Conservation (phyloP, 2,888 invertebrate species). For the Uloborus plumipes region DNA sequence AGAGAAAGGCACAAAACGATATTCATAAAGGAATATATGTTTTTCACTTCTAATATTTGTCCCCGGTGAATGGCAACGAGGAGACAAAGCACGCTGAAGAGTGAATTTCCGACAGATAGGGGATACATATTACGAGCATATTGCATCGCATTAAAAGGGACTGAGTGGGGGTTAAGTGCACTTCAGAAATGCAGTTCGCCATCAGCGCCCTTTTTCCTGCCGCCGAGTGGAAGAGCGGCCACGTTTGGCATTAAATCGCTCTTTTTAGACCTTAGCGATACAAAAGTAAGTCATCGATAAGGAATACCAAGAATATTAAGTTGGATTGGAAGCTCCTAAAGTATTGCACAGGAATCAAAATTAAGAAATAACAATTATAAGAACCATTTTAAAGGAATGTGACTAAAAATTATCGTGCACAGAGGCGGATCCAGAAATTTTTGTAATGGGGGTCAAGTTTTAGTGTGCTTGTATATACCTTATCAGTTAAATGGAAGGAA, state of each 20-base stretch:
- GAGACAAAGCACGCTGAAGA: conserved; percentile 24
- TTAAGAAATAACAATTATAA: too few relatives aligned
- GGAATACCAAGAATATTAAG: too few relatives aligned
- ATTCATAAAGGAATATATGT: conserved; percentile 10
- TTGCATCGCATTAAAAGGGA: conserved; percentile 2
- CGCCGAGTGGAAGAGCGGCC: not conserved
- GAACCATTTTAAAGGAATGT: too few relatives aligned
- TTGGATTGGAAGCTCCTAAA: too few relatives aligned
- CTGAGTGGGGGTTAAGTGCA: conserved; percentile 37
- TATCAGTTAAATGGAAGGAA: too few relatives aligned
- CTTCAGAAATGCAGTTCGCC: conserved; percentile 14
- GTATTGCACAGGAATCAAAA: too few relatives aligned
- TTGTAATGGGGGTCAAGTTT: too few relatives aligned
- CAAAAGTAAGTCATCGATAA: too few relatives aligned
- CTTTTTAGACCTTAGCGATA: not conserved
- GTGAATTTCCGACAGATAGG: conserved; percentile 47
- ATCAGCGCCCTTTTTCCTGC: conserved; percentile 2
- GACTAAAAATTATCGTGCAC: too few relatives aligned
- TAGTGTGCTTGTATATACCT: too few relatives aligned
- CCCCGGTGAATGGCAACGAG: conserved; percentile 28
- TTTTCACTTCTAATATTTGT: conserved; percentile 35
- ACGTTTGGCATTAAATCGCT: conserved; percentile 28
- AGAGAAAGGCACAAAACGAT: too few relatives aligned
- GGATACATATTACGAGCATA: conserved; percentile 19
- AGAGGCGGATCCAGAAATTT: too few relatives aligned